Evolutionary conservation across 2,113 vertebrate species (phyloP), one percentile per base, ranked within the genome.

Genomic region (Telmatochromis bifrenatus): DNA sequence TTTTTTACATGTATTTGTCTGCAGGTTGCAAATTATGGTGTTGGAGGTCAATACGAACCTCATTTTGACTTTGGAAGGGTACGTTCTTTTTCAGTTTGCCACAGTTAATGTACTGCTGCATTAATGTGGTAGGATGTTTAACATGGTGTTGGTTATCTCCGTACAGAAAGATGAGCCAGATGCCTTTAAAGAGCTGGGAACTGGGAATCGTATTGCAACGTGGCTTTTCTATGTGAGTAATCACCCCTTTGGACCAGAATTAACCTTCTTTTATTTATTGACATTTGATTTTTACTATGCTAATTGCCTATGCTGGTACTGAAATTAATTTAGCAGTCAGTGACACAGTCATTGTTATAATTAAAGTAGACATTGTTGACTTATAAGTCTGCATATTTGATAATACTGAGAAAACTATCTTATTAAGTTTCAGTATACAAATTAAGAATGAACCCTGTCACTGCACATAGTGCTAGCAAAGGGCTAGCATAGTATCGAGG

Each of bases 191-290:
- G 98, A 99, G 85, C 89, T 99, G 90, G 99, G 99, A 84, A 99
- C 99, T 79, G 99, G 99, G 91, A 99, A 99, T 95, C 96, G 99
- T 93, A 97, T 99, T 73, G 98, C 99, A 84, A 99, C 99, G 4
- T 99, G 98, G 98, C 96, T 99, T 33, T 99, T 99, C 94, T 99
- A 99, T 93, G 98, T 99, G 95, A 99, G 99, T 98, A 86, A 31
- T 62, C 9, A 23, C 31, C 45, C 7, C 4, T 4, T 7, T 35
- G 77, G 3, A 79, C 8, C 17, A 35, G 4, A 3, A n/a, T 82
- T 10, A 62, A 28, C 56, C 23, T 82, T 37, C n/a, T 13, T 26
- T 42, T 28, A 81, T 45, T 81, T 45, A 26, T 5, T 39, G 6
- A 37, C 5, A 2, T 81, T 42, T 8, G 70, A 31, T 19, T 49